These are phyloP conservation scores for Catharus ustulatus DNA, from an alignment of 2,797 vertebrate species.

Conservation along the genomic window DNA sequence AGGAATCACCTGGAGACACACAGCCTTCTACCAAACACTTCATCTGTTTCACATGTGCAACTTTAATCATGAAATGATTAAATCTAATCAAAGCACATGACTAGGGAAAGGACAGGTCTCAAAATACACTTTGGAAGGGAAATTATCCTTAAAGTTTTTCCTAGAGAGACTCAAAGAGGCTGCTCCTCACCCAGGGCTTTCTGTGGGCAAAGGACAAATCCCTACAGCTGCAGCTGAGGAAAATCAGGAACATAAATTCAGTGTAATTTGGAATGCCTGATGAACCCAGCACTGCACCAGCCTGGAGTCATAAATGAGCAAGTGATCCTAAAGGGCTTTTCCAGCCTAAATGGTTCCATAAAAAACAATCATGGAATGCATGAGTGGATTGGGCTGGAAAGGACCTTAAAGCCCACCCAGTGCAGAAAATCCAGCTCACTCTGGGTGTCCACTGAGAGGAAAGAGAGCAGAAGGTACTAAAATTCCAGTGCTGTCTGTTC, in stretches of 20 bases:
- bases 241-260: neutral
- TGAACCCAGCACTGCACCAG: neutral
- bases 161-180: neutral
- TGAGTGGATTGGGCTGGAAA: neutral
- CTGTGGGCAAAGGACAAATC: rapidly evolving
- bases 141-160: neutral
- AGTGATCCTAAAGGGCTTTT: neutral
- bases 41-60: neutral
- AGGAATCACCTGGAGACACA: neutral
- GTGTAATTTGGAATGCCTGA: neutral
- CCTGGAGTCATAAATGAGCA: neutral
- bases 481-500: neutral
- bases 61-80: neutral
- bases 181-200: neutral
- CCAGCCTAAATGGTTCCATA: neutral
- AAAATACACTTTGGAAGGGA: neutral
- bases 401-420: rapidly evolving
- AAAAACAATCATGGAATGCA: neutral
- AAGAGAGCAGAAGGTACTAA: neutral
- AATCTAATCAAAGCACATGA: rapidly evolving
- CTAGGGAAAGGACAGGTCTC: neutral
- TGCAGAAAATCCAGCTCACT: neutral
- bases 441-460: neutral
- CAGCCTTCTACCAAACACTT: neutral
- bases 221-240: neutral